Conservation (phyloP, 2,888 invertebrate species). For the Drosophila nr. medialis region DNA sequence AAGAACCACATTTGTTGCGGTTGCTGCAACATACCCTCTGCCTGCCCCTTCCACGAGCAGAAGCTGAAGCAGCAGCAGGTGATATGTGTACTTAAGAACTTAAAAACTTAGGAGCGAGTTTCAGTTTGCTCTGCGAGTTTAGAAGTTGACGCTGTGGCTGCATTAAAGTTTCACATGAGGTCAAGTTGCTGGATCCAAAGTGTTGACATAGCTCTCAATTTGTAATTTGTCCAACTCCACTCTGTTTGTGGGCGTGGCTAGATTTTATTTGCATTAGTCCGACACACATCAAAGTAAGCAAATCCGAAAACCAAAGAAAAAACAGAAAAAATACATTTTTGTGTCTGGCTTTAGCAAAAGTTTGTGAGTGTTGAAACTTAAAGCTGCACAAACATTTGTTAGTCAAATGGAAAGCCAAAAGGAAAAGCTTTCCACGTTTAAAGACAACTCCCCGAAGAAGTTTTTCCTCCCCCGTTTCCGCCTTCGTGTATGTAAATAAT, state of each 20-base stretch:
- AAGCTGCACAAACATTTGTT: slow-evolving; percentile 56
- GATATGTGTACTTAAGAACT: slow-evolving; percentile 70
- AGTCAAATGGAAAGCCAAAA: slow-evolving; percentile 17
- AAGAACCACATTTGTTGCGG: slow-evolving; percentile 64
- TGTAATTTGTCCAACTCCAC: slow-evolving; percentile 61
- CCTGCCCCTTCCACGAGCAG: slow-evolving; percentile 1
- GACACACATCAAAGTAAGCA: slow-evolving; percentile 46
- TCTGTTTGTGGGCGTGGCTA: slow-evolving; percentile 20
- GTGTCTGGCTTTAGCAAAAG: slow-evolving; percentile 34
- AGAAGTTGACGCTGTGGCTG: slow-evolving; percentile 59
- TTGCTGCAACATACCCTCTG: slow-evolving; percentile 14
- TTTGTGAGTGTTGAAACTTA: slow-evolving; percentile 40
- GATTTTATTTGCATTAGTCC: slow-evolving; percentile 71
- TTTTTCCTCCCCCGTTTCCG: slow-evolving; percentile 22
- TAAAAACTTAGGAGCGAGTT: slow-evolving; percentile 66
- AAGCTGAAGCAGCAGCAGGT: slow-evolving; percentile 38
- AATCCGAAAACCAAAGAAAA: slow-evolving; percentile 6
- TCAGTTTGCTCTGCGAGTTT: slow-evolving; percentile 47
- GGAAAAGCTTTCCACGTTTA: slow-evolving; percentile 34
- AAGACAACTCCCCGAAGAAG: slow-evolving; percentile 37
- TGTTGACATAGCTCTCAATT: slow-evolving; percentile 67
- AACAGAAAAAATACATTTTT: slow-evolving; percentile 17
- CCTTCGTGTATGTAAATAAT: slow-evolving; percentile 60
- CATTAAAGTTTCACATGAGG: slow-evolving; percentile 63
- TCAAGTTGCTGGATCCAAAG: slow-evolving; percentile 43